A percentile compares a stretch with the other conserved stretches of the same genome.
Conservation (phyloP, 2,113 vertebrate genomes). For the Loxodonta africana region DNA sequence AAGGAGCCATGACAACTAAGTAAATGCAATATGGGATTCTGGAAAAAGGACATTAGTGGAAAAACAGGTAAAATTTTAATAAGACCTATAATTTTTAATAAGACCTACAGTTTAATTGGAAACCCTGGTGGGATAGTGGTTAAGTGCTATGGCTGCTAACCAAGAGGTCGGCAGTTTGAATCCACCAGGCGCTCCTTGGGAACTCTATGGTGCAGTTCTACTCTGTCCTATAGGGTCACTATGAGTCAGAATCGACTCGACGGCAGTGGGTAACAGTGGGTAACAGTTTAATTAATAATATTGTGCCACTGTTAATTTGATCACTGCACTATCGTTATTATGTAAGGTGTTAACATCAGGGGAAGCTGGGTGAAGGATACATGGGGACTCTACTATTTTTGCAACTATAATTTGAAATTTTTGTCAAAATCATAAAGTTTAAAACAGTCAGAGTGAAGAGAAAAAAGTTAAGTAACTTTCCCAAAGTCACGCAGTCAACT, state of each 20-base stretch:
- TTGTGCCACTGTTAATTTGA: background rate
- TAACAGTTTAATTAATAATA: background rate
- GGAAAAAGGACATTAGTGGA: background rate
- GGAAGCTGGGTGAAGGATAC: background rate
- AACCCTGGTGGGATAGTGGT: too few species aligned
- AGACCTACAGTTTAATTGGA: too few species aligned
- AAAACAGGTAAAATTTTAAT: background rate
- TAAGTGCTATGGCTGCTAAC: too few species aligned
- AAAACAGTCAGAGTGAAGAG: conserved; percentile 2
- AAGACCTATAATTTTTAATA: background rate
- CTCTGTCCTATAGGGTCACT: too few species aligned
- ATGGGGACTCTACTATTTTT: background rate
- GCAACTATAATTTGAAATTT: background rate
- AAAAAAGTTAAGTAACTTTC: background rate
- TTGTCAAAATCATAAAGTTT: background rate
- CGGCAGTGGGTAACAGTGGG: too few species aligned
- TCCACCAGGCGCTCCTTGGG: too few species aligned
- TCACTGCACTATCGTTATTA: background rate
- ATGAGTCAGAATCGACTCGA: too few species aligned
- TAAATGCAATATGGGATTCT: background rate
- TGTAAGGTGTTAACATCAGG: background rate
- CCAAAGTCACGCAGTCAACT: background rate
- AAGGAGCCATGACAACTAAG: background rate
- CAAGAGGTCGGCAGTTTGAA: too few species aligned
- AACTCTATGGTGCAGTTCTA: too few species aligned